Evolutionary conservation across 2,888 invertebrate genomes (phyloP), one percentile per base, ranked within the genome.

Genomic region (Adelognathus sp.): DNA sequence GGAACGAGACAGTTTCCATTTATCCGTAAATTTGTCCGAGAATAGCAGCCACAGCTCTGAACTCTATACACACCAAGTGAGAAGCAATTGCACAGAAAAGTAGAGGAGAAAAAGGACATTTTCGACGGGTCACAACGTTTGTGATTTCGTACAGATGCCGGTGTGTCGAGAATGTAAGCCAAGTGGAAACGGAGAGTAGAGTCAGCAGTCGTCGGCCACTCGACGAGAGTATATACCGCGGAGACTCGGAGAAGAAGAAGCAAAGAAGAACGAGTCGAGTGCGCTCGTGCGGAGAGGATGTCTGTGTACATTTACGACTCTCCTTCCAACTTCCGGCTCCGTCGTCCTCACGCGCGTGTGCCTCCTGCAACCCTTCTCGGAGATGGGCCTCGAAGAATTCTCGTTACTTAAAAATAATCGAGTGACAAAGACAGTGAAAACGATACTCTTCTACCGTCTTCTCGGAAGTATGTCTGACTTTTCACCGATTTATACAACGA

Each of bases 281-380:
- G 50, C 36, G 31, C 69, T 46, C 50, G 24, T 50, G 31, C 3
- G 24, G 61, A 39, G 29, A 52, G 52, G 4, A 33, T 52, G 61
- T 29, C 39, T 52, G 71, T 52, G 16, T 71, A 39, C 74, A 67
- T 74, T 74, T 74, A 67, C 66, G 74, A 58, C 60, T 74, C 39
- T 50, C 50, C 50, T 50, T 41, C 67, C n/a, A 52, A 67, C 66
- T 67, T 74, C 66, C 67, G 74, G 67, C 16, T 31, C 39, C 29
- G 46, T 52, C 58, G 24, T 21, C 39, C 36, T 16, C 6, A n/a
- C 27, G 9, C 60, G 29, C 33, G 29, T 11, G 50, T n/a, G n/a
- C n/a, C n/a, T n/a, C 50, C 21, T 4, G 50, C 39, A 41, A 60
- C 41, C 33, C 44, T 50, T 39, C 67, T n/a, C n/a, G n/a, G 41